phyloP scores from a whole-genome alignment of 2,797 vertebrate species.

The Amphiprion clarkii region DNA sequence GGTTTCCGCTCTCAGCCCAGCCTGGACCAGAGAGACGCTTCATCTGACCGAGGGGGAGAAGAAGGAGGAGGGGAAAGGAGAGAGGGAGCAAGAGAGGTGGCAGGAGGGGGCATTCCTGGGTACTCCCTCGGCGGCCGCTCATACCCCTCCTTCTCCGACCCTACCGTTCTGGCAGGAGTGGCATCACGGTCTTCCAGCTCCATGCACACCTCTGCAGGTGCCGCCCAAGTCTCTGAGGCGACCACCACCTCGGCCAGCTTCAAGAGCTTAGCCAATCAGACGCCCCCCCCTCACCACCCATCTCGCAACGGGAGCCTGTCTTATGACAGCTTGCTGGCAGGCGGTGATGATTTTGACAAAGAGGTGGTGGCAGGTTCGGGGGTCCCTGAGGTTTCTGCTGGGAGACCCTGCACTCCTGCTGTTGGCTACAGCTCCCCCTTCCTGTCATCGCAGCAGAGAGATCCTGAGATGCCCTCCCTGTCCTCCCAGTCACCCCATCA shows the following conservation, averaged over 20 bases:
- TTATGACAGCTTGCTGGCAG: conserved; percentile 84
- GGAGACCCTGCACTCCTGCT: conserved; percentile 69
- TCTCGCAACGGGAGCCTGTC: conserved; percentile 92
- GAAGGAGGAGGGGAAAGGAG: conserved; percentile 64
- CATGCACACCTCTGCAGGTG: conserved; percentile 78
- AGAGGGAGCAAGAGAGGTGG: conserved; percentile 48
- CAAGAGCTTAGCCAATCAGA: conserved; percentile 96
- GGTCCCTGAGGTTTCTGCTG: conserved; percentile 65
- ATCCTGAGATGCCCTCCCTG: conserved; percentile 87
- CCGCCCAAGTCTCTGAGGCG: conserved; percentile 86
- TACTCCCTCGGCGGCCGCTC: conserved; percentile 85
- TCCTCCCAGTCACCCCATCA: conserved; percentile 69
- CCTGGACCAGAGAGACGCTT: conserved; percentile 86
- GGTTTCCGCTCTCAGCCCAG: conserved; percentile 95
- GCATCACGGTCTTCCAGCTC: conserved; percentile 92
- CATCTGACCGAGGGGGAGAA: conserved; percentile 54
- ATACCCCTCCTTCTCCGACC: conserved; percentile 90
- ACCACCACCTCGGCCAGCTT: conserved; percentile 91
- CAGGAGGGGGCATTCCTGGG: conserved; percentile 76
- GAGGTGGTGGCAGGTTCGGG: conserved; percentile 62
- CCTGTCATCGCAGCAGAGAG: conserved; percentile 89
- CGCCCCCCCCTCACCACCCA: conserved; percentile 73
- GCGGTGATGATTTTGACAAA: conserved; percentile 84
- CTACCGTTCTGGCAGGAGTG: conserved; percentile 85
- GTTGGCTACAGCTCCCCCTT: conserved; percentile 91